Percentiles rank a stretch among this genome's conserved stretches.
Evolutionary conservation across 2,888 invertebrate genomes (phyloP).

Genomic region (Aporophyla nigra): DNA sequence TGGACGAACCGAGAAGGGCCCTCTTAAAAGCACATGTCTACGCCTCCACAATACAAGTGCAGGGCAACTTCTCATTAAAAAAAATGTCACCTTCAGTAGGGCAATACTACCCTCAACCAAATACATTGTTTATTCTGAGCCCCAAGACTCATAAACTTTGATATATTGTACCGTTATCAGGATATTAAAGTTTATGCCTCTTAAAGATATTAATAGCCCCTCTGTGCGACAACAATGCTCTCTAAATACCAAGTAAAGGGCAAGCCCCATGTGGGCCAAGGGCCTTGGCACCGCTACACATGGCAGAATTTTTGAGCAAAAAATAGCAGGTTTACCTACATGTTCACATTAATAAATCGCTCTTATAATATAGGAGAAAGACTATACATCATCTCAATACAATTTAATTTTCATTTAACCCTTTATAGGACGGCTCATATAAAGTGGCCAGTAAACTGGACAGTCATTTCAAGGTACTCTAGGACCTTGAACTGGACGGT

Average conservation of each 20-base stretch:
- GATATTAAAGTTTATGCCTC: conserved; percentile 62
- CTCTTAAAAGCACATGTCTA: not conserved
- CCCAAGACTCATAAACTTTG: conserved; percentile 47
- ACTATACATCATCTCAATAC: not conserved
- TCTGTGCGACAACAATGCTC: conserved; percentile 64
- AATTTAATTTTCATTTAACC: not conserved
- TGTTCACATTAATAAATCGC: not conserved
- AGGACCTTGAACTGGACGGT: no score
- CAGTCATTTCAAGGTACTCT: no score
- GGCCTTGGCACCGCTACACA: conserved; percentile 56
- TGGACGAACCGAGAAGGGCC: no score
- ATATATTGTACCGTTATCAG: conserved; percentile 58
- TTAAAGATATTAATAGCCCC: conserved; percentile 63
- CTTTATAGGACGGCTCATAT: no score
- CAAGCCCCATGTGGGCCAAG: conserved; percentile 57
- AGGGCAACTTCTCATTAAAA: conserved; percentile 15
- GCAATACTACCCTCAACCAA: conserved; percentile 8
- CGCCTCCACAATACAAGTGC: not conserved
- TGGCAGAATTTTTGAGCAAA: conserved; percentile 16
- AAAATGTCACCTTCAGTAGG: conserved; percentile 48
- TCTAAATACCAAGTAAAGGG: conserved; percentile 74
- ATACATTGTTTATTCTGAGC: conserved; percentile 53
- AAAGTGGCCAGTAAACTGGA: no score
- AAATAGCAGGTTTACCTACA: not conserved
- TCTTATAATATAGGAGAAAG: not conserved